Evolutionary conservation across 2,888 invertebrate species (phyloP), one percentile per base, ranked within the genome.

Genomic region (Acanthosoma haemorrhoidale): DNA sequence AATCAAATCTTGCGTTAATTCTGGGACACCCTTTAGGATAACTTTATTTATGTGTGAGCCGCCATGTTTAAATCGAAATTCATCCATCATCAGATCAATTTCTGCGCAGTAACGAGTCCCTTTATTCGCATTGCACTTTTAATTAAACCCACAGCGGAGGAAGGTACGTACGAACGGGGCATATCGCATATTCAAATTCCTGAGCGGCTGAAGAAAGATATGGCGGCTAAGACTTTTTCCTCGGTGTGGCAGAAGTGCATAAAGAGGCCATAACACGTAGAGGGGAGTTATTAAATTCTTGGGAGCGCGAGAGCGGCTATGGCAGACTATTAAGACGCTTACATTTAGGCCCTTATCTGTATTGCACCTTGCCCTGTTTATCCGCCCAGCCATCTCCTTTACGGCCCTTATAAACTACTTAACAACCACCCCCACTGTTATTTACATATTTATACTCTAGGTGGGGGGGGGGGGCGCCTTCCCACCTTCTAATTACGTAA

Each of bases 401-500:
- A 73, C 64, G 68, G 70, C 68, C 73, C 71, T 73, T 73, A 73
- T 73, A 73, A 71, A 71, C 68, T 71, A 73, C 71, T 73, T 73
- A 73, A 71, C 73, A 51, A 68, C 61, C 29, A 31, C 34, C 41
- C 58, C 36, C 18, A n/a, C 38, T 9, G 38, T 15, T 58, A 73
- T 73, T 70, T 73, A 71, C 73, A 73, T 73, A 73, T 73, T 71
- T 73, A 73, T 73, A 72, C 70, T 38, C 64, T 69, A 57, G 57
- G 57, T 57, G 57, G 60, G 9, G 60, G 9, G n/a, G 9, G n/a
- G n/a, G 51, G 8, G n/a, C 38, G 18, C 25, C 25, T 63, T 63
- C 36, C 63, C 16, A 38, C 63, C 63, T 63, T 63, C 4, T 63
- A 63, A 63, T 63, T 63, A 25, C 63, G 18, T 18, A 29, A 59